Evolutionary conservation across 2,113 vertebrate species (phyloP).

Genomic region (Paracanthobrama guichenoti): DNA sequence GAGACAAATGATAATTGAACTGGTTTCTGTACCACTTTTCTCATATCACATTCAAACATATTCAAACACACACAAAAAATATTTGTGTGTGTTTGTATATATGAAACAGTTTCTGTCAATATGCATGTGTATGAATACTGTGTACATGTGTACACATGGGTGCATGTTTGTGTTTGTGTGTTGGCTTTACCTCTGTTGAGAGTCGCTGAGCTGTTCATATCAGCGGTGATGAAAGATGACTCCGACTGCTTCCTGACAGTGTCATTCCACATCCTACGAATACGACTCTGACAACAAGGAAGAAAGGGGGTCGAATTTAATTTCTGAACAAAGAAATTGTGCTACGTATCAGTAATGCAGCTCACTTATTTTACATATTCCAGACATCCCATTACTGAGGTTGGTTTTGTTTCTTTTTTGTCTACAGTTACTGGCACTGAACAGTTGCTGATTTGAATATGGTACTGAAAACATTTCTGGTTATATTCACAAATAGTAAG

Average conservation of each 20-base stretch:
- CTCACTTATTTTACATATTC: background rate
- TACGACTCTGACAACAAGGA: slow-evolving; percentile 86
- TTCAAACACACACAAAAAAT: no score
- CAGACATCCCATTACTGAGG: background rate
- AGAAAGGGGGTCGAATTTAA: slow-evolving; percentile 26
- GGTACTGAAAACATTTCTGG: background rate
- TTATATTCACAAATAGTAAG: background rate
- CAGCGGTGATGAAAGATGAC: slow-evolving; percentile 99
- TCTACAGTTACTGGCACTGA: background rate
- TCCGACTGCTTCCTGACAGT: slow-evolving; percentile 98
- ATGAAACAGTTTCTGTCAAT: background rate
- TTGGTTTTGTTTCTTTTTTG: background rate
- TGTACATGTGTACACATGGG: background rate
- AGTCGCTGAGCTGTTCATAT: slow-evolving; percentile 98
- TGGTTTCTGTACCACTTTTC: background rate
- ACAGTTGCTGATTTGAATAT: background rate
- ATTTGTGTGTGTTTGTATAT: background rate
- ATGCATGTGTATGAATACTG: background rate
- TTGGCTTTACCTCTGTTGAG: slow-evolving; percentile 95
- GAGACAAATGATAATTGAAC: background rate
- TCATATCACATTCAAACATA: background rate
- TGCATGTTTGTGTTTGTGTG: slow-evolving; percentile 49
- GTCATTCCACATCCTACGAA: slow-evolving; percentile 99
- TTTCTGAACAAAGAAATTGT: slow-evolving; percentile 39
- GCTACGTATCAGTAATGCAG: background rate